phyloP scores from a whole-genome alignment of 2,113 vertebrate genomes.

The Pica pica region DNA sequence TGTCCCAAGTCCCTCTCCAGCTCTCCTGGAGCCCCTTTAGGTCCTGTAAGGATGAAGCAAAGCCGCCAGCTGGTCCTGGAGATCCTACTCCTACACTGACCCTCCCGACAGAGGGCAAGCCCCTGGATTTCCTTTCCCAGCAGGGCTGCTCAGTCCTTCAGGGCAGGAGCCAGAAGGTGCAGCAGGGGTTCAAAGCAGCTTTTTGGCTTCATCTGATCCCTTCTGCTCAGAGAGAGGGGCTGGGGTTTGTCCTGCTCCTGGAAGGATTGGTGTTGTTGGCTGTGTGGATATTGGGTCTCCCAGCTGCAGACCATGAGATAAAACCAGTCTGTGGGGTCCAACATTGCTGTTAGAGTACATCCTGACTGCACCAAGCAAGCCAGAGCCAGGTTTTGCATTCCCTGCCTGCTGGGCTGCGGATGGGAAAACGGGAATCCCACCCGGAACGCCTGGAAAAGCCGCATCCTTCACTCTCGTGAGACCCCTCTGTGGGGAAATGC shows the following conservation, averaged over 20 bases:
- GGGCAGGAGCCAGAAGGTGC: background rate
- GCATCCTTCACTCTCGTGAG: fast-evolving
- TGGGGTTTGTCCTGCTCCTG: background rate
- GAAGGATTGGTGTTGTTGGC: too few relatives aligned
- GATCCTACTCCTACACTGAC: background rate
- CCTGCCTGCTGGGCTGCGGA: background rate
- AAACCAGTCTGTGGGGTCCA: background rate
- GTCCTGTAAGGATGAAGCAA: background rate
- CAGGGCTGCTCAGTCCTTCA: background rate
- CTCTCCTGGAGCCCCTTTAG: background rate
- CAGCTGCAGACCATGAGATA: background rate
- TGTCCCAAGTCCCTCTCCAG: background rate
- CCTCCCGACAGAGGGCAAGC: background rate
- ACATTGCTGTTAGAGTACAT: background rate
- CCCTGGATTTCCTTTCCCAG: background rate
- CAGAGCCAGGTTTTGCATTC: background rate
- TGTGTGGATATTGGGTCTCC: background rate
- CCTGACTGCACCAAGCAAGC: fast-evolving
- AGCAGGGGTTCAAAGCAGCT: background rate
- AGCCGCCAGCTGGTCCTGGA: background rate
- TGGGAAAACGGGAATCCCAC: background rate
- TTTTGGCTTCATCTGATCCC: background rate
- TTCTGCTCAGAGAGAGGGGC: background rate
- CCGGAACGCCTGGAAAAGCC: background rate
- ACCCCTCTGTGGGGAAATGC: background rate